phyloP scores from a whole-genome alignment of 2,888 invertebrate species.

The Nemurella pictetii region DNA sequence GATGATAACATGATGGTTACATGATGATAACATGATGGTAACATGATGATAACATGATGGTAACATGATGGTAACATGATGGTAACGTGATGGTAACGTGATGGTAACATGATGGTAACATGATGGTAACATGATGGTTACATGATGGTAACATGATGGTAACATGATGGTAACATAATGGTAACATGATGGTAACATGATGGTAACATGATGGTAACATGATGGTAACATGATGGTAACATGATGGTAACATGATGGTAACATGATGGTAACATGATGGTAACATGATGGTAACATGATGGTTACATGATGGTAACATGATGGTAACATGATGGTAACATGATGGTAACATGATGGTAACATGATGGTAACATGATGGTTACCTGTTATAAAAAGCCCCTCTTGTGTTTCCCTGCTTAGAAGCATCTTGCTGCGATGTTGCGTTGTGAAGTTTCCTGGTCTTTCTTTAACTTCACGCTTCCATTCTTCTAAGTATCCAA shows the following conservation, averaged over 20 bases:
- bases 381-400: conserved; percentile 17
- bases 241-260: background rate
- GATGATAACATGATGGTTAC: background rate
- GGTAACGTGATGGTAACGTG: too few relatives aligned
- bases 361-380: background rate
- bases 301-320: too few relatives aligned
- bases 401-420: conserved; percentile 14
- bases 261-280: background rate
- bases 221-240: background rate
- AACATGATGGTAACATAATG: background rate
- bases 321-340: background rate
- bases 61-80: background rate
- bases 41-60: background rate
- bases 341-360: background rate
- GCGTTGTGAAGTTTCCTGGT: conserved; percentile 10
- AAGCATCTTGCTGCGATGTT: background rate
- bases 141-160: background rate
- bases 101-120: background rate
- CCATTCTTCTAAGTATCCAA: conserved; percentile 17
- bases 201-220: background rate
- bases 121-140: too few relatives aligned
- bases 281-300: background rate
- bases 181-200: background rate
- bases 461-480: conserved; percentile 16
- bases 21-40: background rate